Conservation (phyloP, 2,113 vertebrate species). For the Colaptes auratus region DNA sequence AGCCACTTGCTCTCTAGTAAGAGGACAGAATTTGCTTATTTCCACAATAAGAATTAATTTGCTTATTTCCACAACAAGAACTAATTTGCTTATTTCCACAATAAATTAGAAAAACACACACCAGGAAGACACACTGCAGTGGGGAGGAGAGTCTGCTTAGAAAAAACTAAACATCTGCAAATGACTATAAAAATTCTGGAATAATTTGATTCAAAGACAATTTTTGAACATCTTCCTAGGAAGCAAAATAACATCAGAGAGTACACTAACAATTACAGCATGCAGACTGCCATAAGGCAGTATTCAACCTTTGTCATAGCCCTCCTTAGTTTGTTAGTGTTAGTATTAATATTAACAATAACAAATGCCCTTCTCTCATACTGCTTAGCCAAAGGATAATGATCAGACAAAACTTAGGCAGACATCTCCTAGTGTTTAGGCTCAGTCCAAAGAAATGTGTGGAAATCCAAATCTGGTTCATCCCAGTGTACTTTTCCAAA, state of each 20-base stretch:
- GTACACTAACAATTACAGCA: not conserved
- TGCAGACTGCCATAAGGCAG: not conserved
- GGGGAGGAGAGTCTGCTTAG: not conserved
- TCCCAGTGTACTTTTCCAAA: not conserved
- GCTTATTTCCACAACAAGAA: not conserved
- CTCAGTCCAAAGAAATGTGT: not conserved
- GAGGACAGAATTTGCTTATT: not conserved
- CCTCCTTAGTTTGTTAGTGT: not conserved
- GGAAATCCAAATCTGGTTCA: not conserved
- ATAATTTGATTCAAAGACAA: not conserved
- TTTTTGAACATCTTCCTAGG: not conserved
- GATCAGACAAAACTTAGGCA: not conserved
- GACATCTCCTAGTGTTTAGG: not conserved
- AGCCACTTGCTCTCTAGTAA: slow-evolving; percentile 27
- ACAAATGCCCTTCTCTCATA: not conserved
- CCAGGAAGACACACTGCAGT: not conserved
- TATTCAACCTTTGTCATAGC: not conserved
- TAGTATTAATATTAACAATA: not conserved
- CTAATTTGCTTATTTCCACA: slow-evolving; percentile 4
- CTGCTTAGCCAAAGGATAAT: not conserved
- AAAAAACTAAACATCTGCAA: not conserved
- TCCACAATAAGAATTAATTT: not conserved
- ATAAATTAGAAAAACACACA: not conserved
- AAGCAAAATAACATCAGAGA: not conserved
- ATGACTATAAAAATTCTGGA: not conserved